phyloP scores from a whole-genome alignment of 2,113 vertebrate species.

The Lasiurus borealis region DNA sequence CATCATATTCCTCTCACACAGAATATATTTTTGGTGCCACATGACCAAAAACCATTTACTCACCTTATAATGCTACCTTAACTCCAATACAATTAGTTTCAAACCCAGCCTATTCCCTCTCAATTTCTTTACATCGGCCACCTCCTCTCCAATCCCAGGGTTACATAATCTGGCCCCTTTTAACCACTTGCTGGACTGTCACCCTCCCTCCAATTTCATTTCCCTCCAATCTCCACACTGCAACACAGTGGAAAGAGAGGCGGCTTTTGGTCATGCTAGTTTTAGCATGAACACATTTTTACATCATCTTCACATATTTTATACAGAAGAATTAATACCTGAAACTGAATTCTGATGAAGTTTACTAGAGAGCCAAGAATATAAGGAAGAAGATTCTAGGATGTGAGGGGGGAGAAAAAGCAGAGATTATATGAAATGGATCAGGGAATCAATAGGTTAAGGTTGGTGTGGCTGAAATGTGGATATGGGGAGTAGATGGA shows the following conservation, averaged over 20 bases:
- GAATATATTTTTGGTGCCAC: neutral
- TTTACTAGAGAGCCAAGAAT: neutral
- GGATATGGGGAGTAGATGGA: neutral
- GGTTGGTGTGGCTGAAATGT: neutral
- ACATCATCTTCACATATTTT: slow-evolving; percentile 19
- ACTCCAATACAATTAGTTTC: neutral
- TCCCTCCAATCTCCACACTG: neutral
- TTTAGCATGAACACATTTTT: slow-evolving; percentile 6
- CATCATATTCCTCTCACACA: neutral
- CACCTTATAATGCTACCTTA: slow-evolving; percentile 27
- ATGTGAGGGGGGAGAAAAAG: neutral
- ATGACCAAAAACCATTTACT: neutral
- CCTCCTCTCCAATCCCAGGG: neutral
- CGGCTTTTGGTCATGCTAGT: neutral
- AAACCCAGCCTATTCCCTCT: slow-evolving; percentile 10
- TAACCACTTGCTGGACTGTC: neutral
- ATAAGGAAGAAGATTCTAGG: neutral
- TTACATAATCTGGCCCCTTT: neutral
- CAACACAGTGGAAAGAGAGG: neutral
- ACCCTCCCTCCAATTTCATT: neutral
- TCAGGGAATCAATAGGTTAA: neutral
- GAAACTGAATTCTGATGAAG: neutral
- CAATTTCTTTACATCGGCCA: neutral
- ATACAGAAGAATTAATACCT: neutral
- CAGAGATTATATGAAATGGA: neutral